Evolutionary conservation across 2,113 vertebrate species (phyloP), one percentile per base, ranked within the genome.

Genomic region (Saccopteryx bilineata): DNA sequence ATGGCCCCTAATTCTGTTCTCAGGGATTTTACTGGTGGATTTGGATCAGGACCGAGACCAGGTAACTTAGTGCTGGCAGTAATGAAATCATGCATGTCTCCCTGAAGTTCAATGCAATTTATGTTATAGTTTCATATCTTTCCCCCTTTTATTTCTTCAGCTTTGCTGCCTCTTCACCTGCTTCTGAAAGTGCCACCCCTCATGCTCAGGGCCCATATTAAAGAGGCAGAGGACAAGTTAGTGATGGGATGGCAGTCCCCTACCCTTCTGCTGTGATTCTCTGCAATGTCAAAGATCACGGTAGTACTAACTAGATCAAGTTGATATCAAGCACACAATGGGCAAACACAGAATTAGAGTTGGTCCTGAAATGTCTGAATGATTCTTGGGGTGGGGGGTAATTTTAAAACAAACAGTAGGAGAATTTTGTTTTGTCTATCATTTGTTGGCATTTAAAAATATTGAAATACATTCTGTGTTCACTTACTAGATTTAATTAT

Each of bases 21-120:
- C 93, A 98, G 98, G 91, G 97, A 98, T 84, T 97, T 96, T 96
- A 39, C 85, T 76, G 97, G 98, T 31, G 33, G 86, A 71, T 89
- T 78, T 33, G 98, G 98, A 98, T 98, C 98, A 66, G 99, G 98
- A 98, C 69, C 98, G 28, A 93, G 85, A 97, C 98, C 99, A 99
- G 99, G 99, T 99, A 99, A 96, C 83, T 96, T 88, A n/a, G 9
- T 58, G 14, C 19, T 93, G 92, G 28, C 8, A 60, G 71, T 52
- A 76, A 74, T 80, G 4, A 92, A 86, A 12, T 81, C 28, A 72
- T 19, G 0, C 54, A 71, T n/a, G 18, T 52, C 68, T 90, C 86
- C 89, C 96, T 86, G 28, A 87, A 83, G 75, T 9, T 52, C 86
- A 87, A 26, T 66, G 72, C 19, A n/a, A 50, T 54, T 74, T 89